Evolutionary conservation across 2,797 vertebrate species (phyloP).

Genomic region (Buphagus erythrorhynchus): DNA sequence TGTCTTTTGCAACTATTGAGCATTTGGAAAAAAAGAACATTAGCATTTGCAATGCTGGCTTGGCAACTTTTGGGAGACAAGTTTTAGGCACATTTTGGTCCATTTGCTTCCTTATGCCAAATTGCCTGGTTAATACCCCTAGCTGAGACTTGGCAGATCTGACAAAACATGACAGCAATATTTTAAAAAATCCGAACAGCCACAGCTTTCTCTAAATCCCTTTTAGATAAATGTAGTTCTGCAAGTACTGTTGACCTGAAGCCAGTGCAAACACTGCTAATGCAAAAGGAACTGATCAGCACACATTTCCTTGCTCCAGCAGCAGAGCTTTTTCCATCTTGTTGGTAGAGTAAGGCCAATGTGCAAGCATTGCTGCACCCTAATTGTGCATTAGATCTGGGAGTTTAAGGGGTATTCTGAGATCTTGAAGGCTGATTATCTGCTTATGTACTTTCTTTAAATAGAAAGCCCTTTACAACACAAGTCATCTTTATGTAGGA

Average conservation of each 20-base stretch:
- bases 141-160: not conserved
- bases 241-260: not conserved
- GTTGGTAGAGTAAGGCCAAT: not conserved
- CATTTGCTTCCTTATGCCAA: not conserved
- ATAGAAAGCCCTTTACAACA: not conserved
- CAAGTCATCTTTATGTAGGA: not conserved
- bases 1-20: not conserved
- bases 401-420: not conserved
- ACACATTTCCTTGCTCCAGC: not conserved
- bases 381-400: accelerated
- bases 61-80: not conserved
- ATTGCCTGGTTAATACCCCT: not conserved
- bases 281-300: not conserved
- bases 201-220: not conserved
- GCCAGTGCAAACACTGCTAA: not conserved
- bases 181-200: not conserved
- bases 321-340: not conserved
- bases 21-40: not conserved
- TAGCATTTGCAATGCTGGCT: not conserved
- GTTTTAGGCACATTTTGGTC: not conserved
- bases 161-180: not conserved
- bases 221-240: not conserved
- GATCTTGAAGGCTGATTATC: not conserved
- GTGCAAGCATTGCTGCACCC: not conserved
- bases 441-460: not conserved